Base-by-base conservation (phyloP, 1,140 invertebrate species). In the Chelonus insularis region DNA sequence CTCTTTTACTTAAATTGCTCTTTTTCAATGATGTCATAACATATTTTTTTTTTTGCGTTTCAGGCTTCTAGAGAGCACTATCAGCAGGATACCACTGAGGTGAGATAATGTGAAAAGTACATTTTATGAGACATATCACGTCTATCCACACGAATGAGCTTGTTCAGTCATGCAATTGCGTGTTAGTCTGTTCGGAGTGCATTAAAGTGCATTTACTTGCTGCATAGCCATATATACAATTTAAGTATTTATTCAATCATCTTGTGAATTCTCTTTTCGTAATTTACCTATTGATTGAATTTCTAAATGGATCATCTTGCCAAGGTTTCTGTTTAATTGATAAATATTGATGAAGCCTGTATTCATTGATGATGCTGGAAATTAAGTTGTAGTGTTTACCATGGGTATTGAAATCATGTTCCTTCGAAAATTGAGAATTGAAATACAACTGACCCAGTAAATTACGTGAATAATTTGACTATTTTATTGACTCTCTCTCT, bases 71-170 rank as follows among this genome's bases (percentile, higher is more conserved):
- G 59, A 52, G 70, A 73, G 47, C 68, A 68, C 52, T 77, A 78
- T 74, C 72, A 77, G 66, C 73, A 73, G 75, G 75, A 76, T 73
- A 74, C 71, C 62, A 68, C 67, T 60, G 73, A 76, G 74, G 72
- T 78, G 66, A 78, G 75, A 75, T 76, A 75, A 64, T 63, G 56
- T 62, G 51, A 60, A 63, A 43, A 60, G 34, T 36, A 60, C 41
- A 34, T 47, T 64, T 58, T 63, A 56, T 62, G 23, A 43, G 43
- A 57, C 36, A 37, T 64, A 63, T 65, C 50, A 36, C 39, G 36
- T 64, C 51, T 37, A 51, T 64, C 16, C 14, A 9, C 32, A 18
- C 25, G 50, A 52, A 29, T 34, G 57, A 45, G 36, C 45, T 52
- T 60, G 47, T 47, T 54, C 43, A 50, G 54, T 57, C 45, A 59